These are phyloP conservation scores for Dryas iulia DNA, from an alignment of 1,140 invertebrate genomes.

Conservation along the genomic window DNA sequence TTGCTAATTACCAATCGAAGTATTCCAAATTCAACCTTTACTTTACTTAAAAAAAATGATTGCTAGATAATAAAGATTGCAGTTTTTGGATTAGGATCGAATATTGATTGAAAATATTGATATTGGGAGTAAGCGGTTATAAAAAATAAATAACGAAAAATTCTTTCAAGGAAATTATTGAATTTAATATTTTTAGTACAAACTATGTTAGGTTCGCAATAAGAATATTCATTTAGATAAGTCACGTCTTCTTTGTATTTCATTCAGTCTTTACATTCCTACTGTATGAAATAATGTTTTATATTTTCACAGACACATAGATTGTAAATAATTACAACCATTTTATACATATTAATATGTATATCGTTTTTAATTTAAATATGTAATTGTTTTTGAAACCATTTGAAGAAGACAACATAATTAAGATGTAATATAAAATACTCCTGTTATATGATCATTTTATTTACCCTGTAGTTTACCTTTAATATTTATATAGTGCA, in stretches of 20 bases:
- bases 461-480: slow-evolving; percentile 9
- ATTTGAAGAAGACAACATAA: slow-evolving; percentile 18
- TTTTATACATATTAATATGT: neutral
- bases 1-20: too few relatives aligned
- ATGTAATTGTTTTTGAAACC: neutral
- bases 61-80: too few relatives aligned
- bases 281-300: slow-evolving; percentile 5
- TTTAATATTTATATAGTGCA: too few relatives aligned
- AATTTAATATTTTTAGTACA: slow-evolving; percentile 7
- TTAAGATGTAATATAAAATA: slow-evolving; percentile 31
- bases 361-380: neutral
- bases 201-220: slow-evolving; percentile 9
- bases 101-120: too few relatives aligned
- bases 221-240: slow-evolving; percentile 30
- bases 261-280: slow-evolving; percentile 31
- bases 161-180: neutral
- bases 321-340: neutral
- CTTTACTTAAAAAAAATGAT: too few relatives aligned
- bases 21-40: too few relatives aligned
- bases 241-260: slow-evolving; percentile 43
- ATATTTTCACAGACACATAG: neutral
- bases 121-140: neutral
- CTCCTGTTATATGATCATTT: slow-evolving; percentile 24
- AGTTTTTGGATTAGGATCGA: too few relatives aligned
- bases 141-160: neutral